These are phyloP conservation scores for Gephyroberyx darwinii DNA, from an alignment of 2,797 vertebrate species.

Conservation along the genomic window DNA sequence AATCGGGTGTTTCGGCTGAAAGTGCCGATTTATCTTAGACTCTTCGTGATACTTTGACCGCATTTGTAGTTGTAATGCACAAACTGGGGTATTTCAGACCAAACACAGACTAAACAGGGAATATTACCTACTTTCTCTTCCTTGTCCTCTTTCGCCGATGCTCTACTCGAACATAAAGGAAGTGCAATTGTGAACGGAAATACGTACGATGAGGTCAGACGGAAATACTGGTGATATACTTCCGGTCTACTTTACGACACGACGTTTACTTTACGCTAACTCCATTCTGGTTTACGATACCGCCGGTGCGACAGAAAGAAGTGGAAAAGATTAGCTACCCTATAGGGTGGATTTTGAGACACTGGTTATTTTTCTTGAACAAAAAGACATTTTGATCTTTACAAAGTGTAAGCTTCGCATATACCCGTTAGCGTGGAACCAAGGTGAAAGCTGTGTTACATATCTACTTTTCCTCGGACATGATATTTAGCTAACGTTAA, in stretches of 20 bases:
- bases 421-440: background rate
- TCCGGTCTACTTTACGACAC: background rate
- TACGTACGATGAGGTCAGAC: constrained; percentile 18
- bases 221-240: background rate
- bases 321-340: constrained; percentile 47
- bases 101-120: background rate
- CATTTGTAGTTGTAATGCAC: rapidly evolving
- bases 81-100: rapidly evolving
- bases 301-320: constrained; percentile 52
- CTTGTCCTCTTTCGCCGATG: constrained; percentile 31
- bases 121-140: constrained; percentile 48
- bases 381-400: background rate
- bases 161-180: constrained; percentile 41
- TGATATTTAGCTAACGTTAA: constrained; percentile 64
- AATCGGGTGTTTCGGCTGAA: background rate
- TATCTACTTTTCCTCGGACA: constrained; percentile 54
- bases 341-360: background rate
- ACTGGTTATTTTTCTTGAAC: background rate
- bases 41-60: rapidly evolving
- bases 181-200: constrained; percentile 50
- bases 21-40: rapidly evolving
- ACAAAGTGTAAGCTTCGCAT: constrained; percentile 2
- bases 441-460: constrained; percentile 31
- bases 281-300: constrained; percentile 40
- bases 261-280: too few species aligned